Evolutionary conservation across 1,140 invertebrate genomes (phyloP).

Genomic region (Platyura marginata): DNA sequence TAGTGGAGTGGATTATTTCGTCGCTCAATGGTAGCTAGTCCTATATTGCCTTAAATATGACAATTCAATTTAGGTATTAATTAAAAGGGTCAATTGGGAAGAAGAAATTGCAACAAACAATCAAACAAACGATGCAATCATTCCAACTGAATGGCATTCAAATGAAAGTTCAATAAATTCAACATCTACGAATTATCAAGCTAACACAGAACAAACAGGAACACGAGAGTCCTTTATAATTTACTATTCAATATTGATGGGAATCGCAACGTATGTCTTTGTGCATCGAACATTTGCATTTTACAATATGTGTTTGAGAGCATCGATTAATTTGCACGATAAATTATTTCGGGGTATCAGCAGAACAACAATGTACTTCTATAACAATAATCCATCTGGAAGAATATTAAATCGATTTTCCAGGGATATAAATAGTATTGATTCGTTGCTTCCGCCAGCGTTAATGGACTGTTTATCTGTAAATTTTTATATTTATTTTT

Average conservation of each 20-base stretch:
- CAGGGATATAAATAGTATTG: constrained; percentile 66
- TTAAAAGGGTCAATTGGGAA: neutral
- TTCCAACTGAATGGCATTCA: neutral
- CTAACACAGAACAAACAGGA: neutral
- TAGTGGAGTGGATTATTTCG: constrained; percentile 56
- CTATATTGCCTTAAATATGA: constrained; percentile 9
- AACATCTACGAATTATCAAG: neutral
- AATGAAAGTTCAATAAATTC: neutral
- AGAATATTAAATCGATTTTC: too few species aligned
- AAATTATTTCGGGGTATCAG: constrained; percentile 67
- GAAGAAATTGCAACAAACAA: neutral
- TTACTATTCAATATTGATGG: neutral
- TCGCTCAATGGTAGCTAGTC: constrained; percentile 48
- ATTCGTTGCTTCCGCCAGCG: constrained; percentile 58
- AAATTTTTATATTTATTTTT: constrained; percentile 19
- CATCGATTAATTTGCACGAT: constrained; percentile 65
- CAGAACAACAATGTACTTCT: constrained; percentile 69
- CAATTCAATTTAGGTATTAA: neutral
- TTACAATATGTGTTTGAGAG: constrained; percentile 57
- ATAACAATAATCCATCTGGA: constrained; percentile 67
- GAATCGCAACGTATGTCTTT: constrained; percentile 1
- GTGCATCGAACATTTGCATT: constrained; percentile 46
- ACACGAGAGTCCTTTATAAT: neutral
- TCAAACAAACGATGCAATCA: neutral
- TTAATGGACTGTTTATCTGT: constrained; percentile 54